Evolutionary conservation across 2,113 vertebrate genomes (phyloP), one percentile per base, ranked within the genome.

Genomic region (Gambusia affinis): DNA sequence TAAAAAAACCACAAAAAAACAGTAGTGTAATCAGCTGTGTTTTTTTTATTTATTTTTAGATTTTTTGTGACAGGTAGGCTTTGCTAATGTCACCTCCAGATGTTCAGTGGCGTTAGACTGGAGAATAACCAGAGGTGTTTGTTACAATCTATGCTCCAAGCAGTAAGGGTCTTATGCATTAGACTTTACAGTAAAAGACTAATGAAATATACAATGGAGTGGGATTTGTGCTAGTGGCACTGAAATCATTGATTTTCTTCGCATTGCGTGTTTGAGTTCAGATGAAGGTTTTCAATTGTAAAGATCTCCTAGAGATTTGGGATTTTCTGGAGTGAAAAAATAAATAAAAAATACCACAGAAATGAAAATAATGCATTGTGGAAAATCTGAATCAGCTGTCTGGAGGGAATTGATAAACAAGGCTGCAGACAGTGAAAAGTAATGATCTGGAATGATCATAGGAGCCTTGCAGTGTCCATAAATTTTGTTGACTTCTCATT

Each of bases 401-500:
- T 83, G 82, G 88, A 85, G 80, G 64, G 67, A 35, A 86, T 81
- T 82, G 80, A 85, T 85, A 89, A 88, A 84, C 86, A 85, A 88
- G 81, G 65, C 66, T 83, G 83, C 67, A 85, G 71, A 71, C 68
- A 69, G 74, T 54, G 62, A 78, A 67, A 72, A 67, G 51, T 27
- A 27, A 27, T 27, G 39, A 57, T 73, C 81, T 85, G 85, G 75
- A 75, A 70, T 61, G 80, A 83, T 85, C 70, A 76, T 79, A 71
- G 69, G 85, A 84, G 79, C 37, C 75, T 71, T 71, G 73, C 22
- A 30, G 44, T 72, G 67, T 73, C 80, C 47, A 90, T 88, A 86
- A 82, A 89, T 92, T 75, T 83, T 31, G 42, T 65, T 64, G 66
- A 77, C 54, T 65, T 81, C 70, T 74, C 8, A 11, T 39, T 86